Base-by-base conservation (phyloP, 2,113 vertebrate genomes). In the Lamprotornis superbus region DNA sequence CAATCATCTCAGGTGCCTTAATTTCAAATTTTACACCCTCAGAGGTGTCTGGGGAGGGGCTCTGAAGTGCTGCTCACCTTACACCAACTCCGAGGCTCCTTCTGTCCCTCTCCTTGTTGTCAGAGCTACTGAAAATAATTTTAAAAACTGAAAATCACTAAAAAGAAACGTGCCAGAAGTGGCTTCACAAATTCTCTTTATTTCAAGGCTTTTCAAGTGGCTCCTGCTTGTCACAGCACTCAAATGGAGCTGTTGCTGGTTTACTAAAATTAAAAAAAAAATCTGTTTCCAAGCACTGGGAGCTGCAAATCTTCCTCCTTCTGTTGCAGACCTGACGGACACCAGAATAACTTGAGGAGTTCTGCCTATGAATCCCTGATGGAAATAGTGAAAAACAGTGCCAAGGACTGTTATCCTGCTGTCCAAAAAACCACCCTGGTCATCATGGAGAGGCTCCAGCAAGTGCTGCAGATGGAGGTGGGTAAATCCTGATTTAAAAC, bases 361-460 rank as follows among this genome's bases (percentile, higher is more conserved):
- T 99, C 99, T 8, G 99, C 99, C 0, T 99, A 99, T 39, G 99
- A 99, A 96, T 99, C 99, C 28, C 97, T 99, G 89, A 99, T 99
- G 99, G 99, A 99, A 98, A 99, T 99, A 12, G 99, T 99, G 76
- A 99, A 99, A 97, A 99, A 99, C 97, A 99, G 99, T 85, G 99
- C 99, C 68, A 99, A 99, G 97, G 99, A 99, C 88, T 99, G 99
- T 93, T 99, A 99, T 79, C 99, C 99, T 7, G 99, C 99, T 1
- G 99, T 99, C 27, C 99, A 99, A 94, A 99, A 99, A 83, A 99
- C 99, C 35, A 99, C 99, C 1, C 97, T 99, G 96, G 99, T 99
- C 96, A 99, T 99, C 89, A 99, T 99, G 99, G 99, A 99, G 91
- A 90, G 99, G 33, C 98, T 99, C 65, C 99, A 99, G 97, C 99